These are phyloP conservation scores for Zaprionus ghesquierei DNA, from an alignment of 1,140 invertebrate species.

Conservation along the genomic window DNA sequence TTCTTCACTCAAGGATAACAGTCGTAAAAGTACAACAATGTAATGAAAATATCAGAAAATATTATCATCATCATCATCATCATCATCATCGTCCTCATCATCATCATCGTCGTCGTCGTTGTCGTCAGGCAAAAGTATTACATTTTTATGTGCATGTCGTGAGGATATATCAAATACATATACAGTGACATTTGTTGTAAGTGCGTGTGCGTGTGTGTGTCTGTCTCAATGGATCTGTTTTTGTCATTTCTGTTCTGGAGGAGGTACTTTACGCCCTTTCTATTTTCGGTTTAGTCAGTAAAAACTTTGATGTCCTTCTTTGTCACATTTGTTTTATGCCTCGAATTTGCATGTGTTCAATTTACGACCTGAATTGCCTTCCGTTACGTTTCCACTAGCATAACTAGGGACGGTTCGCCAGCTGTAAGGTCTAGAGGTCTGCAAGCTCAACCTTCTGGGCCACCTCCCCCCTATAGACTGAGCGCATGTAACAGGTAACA, in stretches of 20 bases:
- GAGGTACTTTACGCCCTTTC: neutral
- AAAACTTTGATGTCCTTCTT: constrained; percentile 60
- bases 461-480: neutral
- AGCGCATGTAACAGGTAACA: constrained; percentile 71
- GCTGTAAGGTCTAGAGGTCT: constrained; percentile 22
- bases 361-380: constrained; percentile 50
- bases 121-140: constrained; percentile 38
- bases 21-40: constrained; percentile 81
- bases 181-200: constrained; percentile 6
- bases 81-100: neutral
- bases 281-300: constrained; percentile 18
- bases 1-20: constrained; percentile 80
- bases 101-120: constrained; percentile 7
- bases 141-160: constrained; percentile 44
- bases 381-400: neutral
- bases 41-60: constrained; percentile 80
- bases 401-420: constrained; percentile 6
- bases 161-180: constrained; percentile 14
- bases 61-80: constrained; percentile 66
- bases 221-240: constrained; percentile 25
- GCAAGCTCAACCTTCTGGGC: constrained; percentile 9
- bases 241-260: constrained; percentile 13
- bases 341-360: constrained; percentile 58
- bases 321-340: constrained; percentile 43
- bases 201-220: constrained; percentile 13